Evolutionary conservation across 2,797 vertebrate species (phyloP), one percentile per base, ranked within the genome.

Genomic region (Dryobates pubescens): DNA sequence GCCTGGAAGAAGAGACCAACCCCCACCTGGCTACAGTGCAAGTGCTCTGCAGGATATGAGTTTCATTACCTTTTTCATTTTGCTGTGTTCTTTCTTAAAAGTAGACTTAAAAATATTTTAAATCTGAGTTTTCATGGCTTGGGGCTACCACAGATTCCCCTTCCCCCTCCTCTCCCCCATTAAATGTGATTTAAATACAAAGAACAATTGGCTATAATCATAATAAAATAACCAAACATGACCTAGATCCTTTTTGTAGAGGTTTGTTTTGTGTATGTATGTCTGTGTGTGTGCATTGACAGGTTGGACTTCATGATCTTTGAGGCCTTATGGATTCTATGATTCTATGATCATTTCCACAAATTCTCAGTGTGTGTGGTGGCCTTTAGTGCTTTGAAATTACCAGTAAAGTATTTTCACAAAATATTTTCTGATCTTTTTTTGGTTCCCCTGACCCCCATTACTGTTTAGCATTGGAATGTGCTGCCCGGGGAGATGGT

Each of bases 121-220:
- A 90, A 17, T 84, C 86, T 91, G 90, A 95, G 86, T 89, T 96
- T 97, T 97, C 94, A 75, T 94, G 90, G 90, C 96, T 96, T 93
- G 92, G 82, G 88, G 96, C 95, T 97, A 92, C 94, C 94, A 90
- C 88, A 83, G 75, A 51, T 93, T 96, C 96, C 89, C 96, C 95
- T 82, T 73, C 88, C 90, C 20, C 11, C 7, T 13, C 20, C 22
- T 20, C 47, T 11, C 47, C 12, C 6, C 17, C 79, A 90, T 95
- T 94, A 96, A 96, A 95, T 80, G 54, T 58, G 84, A 96, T 97
- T 97, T 97, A 96, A 93, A 96, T 94, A 92, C 91, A 91, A 58
- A 89, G 91, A 93, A 89, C 73, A 57, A 49, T 94, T 85, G 72
- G 63, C 70, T n/a, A 1, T 62, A 61, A 65, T 68, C 59, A 29